Evolutionary conservation across 53 echinoderm and acorn worm genomes (phyloP).

Genomic region (Stichopus horrens): DNA sequence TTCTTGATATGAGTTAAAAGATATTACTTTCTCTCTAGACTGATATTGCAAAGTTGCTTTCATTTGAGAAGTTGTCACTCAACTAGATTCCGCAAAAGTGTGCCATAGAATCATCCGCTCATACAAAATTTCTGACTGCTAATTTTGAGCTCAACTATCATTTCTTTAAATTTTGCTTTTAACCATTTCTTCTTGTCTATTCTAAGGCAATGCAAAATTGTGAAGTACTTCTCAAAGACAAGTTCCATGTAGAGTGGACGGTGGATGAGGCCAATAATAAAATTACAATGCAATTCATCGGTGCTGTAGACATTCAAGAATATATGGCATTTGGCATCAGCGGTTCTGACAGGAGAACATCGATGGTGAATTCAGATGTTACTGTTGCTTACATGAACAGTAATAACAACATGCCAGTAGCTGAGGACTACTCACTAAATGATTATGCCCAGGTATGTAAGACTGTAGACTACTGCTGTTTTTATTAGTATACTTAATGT

Average conservation of each 20-base stretch:
- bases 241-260: constrained; percentile 62
- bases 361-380: constrained; percentile 75
- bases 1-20: no score
- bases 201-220: constrained; percentile 55
- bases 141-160: no score
- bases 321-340: constrained; percentile 88
- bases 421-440: constrained; percentile 62
- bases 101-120: no score
- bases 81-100: no score
- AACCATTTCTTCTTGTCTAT: background rate
- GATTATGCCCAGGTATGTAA: constrained; percentile 59
- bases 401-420: constrained; percentile 29
- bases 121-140: no score
- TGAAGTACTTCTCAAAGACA: constrained; percentile 51
- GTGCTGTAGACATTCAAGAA: constrained; percentile 40
- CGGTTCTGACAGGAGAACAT: constrained; percentile 61
- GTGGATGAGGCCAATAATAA: constrained; percentile 19
- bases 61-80: no score
- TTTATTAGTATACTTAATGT: no score
- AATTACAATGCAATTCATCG: constrained; percentile 53
- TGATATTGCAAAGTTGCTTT: no score
- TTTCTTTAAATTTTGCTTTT: no score
- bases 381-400: constrained; percentile 60
- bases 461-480: background rate
- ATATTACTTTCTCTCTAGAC: background rate